Base-by-base conservation (phyloP, 2,888 invertebrate species). In the Helicoverpa assulta region DNA sequence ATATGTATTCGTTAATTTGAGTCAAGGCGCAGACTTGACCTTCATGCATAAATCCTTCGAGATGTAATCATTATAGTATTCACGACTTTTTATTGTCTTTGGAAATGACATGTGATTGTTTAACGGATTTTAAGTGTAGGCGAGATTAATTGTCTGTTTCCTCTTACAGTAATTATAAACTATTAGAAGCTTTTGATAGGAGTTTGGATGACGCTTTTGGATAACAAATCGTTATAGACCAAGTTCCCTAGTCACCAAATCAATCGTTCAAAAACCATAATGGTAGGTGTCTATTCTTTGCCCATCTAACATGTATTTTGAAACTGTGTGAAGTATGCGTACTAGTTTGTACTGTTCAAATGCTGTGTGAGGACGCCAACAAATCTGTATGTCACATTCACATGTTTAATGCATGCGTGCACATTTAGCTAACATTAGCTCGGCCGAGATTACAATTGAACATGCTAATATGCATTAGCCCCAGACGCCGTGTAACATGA, bases 401-500 rank as follows among this genome's bases (percentile, higher is more conserved):
- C 73, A 81, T 81, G 79, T 85, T 72, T 83, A 81, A 80, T 78
- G 78, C 78, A 81, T 79, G 80, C 76, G 73, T 56, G 78, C 82
- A 83, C 78, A 85, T 85, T 89, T 80, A 71, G 67, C 74, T 61
- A 82, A 76, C 82, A 87, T 88, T 83, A 86, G 80, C 82, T 81
- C 47, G 70, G 68, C 82, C 74, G 85, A 83, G 86, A 88, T 85
- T 86, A 85, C 88, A 85, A 86, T 85, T 87, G 84, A 72, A 82
- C 85, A 86, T 85, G 86, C 80, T 89, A 89, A 90, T 88, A 85
- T 82, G 73, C 86, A 86, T 88, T 90, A 90, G 85, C 85, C 85
- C 84, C 73, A 81, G 86, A 87, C 85, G 77, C 86, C 82, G 67
- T 73, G 76, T 80, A 80, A 78, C 79, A 78, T 67, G 76, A 79